These are phyloP conservation scores for Hyppa rectilinea DNA, from an alignment of 2,888 invertebrate genomes.

Conservation along the genomic window DNA sequence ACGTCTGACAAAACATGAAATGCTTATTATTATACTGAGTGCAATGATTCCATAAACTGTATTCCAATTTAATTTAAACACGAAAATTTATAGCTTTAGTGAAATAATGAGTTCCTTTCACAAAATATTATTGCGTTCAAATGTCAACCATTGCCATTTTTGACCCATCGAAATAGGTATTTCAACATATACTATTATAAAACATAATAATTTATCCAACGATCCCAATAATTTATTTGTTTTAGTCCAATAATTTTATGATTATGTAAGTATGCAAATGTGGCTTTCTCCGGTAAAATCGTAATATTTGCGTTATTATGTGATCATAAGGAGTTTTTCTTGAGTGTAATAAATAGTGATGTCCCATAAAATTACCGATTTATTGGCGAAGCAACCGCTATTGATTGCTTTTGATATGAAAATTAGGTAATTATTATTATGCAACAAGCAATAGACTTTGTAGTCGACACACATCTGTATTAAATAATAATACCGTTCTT, in stretches of 20 bases:
- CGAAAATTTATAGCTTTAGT: neutral
- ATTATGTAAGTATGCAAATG: slow-evolving; percentile 35
- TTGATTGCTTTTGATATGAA: slow-evolving; percentile 5
- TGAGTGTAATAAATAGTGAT: slow-evolving; percentile 20
- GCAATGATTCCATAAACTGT: neutral
- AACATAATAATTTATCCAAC: neutral
- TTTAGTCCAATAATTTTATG: slow-evolving; percentile 22
- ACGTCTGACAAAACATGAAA: neutral
- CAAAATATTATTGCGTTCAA: neutral
- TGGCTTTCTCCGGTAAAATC: slow-evolving; percentile 22
- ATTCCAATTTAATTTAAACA: neutral
- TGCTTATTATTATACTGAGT: neutral
- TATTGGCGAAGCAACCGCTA: slow-evolving; percentile 28
- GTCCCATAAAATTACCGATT: slow-evolving; percentile 31
- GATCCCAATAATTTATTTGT: slow-evolving; percentile 24
- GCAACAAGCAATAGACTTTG: neutral
- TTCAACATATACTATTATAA: neutral
- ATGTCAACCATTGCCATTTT: neutral
- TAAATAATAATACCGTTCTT: neutral
- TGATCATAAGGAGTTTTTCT: slow-evolving; percentile 17
- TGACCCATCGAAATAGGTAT: slow-evolving; percentile 1
- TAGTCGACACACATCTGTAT: neutral
- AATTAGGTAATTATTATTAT: slow-evolving; percentile 14
- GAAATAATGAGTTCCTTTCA: neutral
- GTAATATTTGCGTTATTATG: slow-evolving; percentile 21